phyloP scores from a whole-genome alignment of 2,113 vertebrate genomes.

The Cervus canadensis region DNA sequence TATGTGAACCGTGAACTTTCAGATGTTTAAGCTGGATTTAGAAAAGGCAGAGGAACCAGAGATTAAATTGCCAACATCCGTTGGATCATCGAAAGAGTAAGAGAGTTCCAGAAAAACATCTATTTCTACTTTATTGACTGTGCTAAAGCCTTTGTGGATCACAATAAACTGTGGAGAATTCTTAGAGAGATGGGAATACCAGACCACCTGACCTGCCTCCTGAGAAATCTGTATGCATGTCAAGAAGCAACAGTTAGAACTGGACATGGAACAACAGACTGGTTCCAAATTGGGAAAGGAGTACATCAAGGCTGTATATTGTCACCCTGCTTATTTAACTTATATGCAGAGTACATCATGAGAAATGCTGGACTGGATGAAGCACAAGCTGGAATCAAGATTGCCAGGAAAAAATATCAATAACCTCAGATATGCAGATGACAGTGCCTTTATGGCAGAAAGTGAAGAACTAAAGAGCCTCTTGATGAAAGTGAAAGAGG shows the following conservation, averaged over 20 bases:
- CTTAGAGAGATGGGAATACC: background rate
- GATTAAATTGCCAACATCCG: background rate
- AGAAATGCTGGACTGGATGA: background rate
- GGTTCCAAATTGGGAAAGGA: background rate
- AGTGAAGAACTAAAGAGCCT: background rate
- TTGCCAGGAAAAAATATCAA: background rate
- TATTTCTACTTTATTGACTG: background rate
- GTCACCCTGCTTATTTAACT: background rate
- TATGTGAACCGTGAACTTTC: background rate
- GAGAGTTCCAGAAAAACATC: background rate
- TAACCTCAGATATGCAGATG: background rate
- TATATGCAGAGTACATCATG: background rate
- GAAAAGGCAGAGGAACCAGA: background rate
- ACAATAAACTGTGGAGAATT: background rate
- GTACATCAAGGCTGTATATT: background rate
- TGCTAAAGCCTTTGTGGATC: background rate
- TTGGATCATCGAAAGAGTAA: background rate
- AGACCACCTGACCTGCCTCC: background rate
- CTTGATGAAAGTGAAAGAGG: background rate
- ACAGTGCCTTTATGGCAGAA: background rate
- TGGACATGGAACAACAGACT: background rate
- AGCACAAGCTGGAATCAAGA: background rate
- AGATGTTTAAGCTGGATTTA: background rate
- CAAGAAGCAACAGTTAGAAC: background rate
- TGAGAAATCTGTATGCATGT: background rate